Evolutionary conservation across 2,888 invertebrate species (phyloP).

Genomic region (Alcis repandata): DNA sequence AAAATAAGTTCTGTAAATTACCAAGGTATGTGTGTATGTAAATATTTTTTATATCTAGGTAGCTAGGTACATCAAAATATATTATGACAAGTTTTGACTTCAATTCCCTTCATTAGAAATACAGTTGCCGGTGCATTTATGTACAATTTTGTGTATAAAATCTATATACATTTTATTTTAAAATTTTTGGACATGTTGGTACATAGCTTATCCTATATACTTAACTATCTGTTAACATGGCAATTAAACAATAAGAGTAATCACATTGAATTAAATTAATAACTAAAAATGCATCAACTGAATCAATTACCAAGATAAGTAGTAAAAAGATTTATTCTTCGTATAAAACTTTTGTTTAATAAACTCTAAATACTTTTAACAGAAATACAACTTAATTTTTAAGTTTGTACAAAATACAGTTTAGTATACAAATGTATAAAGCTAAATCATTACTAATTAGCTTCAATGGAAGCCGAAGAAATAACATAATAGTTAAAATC

Average conservation of each 20-base stretch:
- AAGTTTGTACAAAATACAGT: conserved; percentile 41
- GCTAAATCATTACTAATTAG: conserved; percentile 47
- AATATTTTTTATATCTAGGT: too few relatives aligned
- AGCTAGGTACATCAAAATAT: background rate
- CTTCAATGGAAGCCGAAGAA: conserved; percentile 46
- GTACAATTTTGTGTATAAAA: conserved; percentile 1
- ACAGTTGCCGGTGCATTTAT: conserved; percentile 13
- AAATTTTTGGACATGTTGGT: conserved; percentile 17
- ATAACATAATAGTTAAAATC: conserved; percentile 55
- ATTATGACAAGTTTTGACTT: background rate
- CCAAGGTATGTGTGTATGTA: too few relatives aligned
- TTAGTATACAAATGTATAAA: conserved; percentile 45
- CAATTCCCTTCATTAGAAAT: background rate
- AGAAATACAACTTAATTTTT: conserved; percentile 23
- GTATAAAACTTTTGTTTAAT: conserved; percentile 11
- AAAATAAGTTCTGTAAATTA: too few relatives aligned
- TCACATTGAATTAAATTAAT: conserved; percentile 23
- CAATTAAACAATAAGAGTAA: conserved; percentile 25
- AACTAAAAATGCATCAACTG: conserved; percentile 32
- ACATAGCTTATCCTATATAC: conserved; percentile 8
- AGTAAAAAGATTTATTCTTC: conserved; percentile 7
- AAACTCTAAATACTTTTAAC: conserved; percentile 28
- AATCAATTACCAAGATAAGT: conserved; percentile 22
- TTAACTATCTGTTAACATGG: conserved; percentile 28
- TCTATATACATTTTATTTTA: conserved; percentile 1